These are phyloP conservation scores for Atta cephalotes DNA, from an alignment of 1,140 invertebrate genomes.

Conservation along the genomic window DNA sequence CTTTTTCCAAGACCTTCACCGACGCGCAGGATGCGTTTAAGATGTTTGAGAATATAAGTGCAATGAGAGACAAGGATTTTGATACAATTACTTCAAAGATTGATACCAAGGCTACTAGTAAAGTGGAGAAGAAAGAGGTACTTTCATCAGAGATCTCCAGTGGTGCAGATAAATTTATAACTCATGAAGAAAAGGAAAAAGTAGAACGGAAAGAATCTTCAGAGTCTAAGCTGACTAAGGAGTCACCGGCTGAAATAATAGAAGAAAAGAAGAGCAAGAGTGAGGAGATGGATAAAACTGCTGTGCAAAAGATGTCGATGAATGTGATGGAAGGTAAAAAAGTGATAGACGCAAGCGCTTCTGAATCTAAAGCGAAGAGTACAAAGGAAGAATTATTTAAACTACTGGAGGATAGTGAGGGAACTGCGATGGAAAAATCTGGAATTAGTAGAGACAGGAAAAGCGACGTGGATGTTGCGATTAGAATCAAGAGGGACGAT, in stretches of 20 bases:
- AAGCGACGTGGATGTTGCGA: slow-evolving; percentile 75
- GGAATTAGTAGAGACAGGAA: slow-evolving; percentile 72
- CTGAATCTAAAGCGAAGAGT: slow-evolving; percentile 65
- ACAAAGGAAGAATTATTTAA: slow-evolving; percentile 74
- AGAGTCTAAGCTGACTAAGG: slow-evolving; percentile 76
- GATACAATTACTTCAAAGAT: slow-evolving; percentile 78
- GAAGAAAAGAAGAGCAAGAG: slow-evolving; percentile 75
- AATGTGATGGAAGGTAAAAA: slow-evolving; percentile 76
- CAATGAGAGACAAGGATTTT: slow-evolving; percentile 64
- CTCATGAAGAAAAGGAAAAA: slow-evolving; percentile 80
- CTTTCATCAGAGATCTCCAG: slow-evolving; percentile 79
- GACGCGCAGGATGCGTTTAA: slow-evolving; percentile 75
- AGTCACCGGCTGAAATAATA: slow-evolving; percentile 77
- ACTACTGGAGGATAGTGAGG: slow-evolving; percentile 77
- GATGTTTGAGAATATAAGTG: slow-evolving; percentile 72
- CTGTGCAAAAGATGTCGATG: slow-evolving; percentile 76
- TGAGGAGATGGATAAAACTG: slow-evolving; percentile 76
- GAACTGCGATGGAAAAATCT: slow-evolving; percentile 72
- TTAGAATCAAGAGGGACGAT: slow-evolving; percentile 78
- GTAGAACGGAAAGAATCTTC: slow-evolving; percentile 77
- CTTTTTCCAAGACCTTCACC: slow-evolving; percentile 75
- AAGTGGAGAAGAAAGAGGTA: slow-evolving; percentile 79
- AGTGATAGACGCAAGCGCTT: slow-evolving; percentile 78
- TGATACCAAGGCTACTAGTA: slow-evolving; percentile 77
- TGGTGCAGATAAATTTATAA: slow-evolving; percentile 77